Percentiles rank a stretch among this genome's conserved stretches.
These are phyloP conservation scores for Phengaris arion DNA, from an alignment of 2,888 invertebrate species.

Conservation along the genomic window DNA sequence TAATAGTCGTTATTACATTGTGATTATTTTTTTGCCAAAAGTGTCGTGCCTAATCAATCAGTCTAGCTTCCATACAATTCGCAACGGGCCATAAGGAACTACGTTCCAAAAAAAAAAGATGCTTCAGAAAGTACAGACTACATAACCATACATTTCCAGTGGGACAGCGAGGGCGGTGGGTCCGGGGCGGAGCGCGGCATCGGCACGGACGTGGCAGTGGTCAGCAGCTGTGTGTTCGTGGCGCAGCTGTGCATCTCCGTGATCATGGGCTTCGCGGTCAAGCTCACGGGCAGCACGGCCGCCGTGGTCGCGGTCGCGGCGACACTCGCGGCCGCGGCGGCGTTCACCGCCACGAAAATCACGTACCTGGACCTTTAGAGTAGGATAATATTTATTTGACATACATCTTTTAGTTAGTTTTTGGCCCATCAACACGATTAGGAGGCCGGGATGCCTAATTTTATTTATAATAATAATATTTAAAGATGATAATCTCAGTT, in stretches of 20 bases:
- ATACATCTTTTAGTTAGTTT: neutral
- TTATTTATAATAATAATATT: too few species aligned
- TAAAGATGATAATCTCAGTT: too few species aligned
- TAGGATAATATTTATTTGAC: neutral
- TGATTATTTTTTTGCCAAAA: too few species aligned
- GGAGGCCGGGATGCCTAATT: neutral
- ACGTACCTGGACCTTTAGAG: conserved; percentile 91
- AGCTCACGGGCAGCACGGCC: conserved; percentile 89
- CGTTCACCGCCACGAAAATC: conserved; percentile 90
- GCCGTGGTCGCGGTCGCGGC: conserved; percentile 93
- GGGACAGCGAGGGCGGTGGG: conserved; percentile 67
- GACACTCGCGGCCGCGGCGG: conserved; percentile 90
- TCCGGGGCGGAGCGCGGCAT: conserved; percentile 88
- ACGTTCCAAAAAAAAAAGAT: too few species aligned
- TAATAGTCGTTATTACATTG: too few species aligned
- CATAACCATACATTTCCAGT: conserved; percentile 48
- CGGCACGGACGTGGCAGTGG: conserved; percentile 96
- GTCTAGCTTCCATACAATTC: too few species aligned
- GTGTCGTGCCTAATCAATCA: too few species aligned
- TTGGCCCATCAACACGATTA: too few species aligned
- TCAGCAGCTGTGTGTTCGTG: conserved; percentile 97
- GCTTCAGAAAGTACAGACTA: too few species aligned
- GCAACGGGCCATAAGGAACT: too few species aligned
- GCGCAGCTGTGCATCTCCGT: conserved; percentile 95
- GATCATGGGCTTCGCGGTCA: conserved; percentile 91